These are phyloP conservation scores for Eilema sororculum DNA, from an alignment of 2,888 invertebrate genomes.

Conservation along the genomic window DNA sequence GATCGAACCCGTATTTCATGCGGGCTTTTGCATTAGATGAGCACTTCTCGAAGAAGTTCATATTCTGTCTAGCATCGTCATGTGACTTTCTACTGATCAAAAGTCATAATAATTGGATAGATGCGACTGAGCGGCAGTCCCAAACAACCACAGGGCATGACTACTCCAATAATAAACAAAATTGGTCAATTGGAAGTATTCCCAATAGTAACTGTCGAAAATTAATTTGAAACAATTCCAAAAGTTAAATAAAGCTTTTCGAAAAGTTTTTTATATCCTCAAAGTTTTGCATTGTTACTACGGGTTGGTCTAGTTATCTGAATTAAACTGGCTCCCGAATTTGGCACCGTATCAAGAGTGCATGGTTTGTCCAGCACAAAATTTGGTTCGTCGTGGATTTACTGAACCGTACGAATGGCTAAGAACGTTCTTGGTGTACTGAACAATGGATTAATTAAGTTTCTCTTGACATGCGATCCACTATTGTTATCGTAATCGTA, in stretches of 20 bases:
- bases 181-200: conserved; percentile 31
- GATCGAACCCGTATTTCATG: no score
- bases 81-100: conserved; percentile 11
- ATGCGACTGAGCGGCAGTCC: background rate
- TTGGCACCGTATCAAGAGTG: conserved; percentile 69
- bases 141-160: background rate
- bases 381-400: conserved; percentile 49
- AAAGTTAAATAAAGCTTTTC: conserved; percentile 53
- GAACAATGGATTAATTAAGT: conserved; percentile 35
- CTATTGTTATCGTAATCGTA: conserved; percentile 18
- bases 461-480: conserved; percentile 13
- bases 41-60: no score
- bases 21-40: no score
- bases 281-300: conserved; percentile 53
- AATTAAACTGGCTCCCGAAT: conserved; percentile 65
- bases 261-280: conserved; percentile 45
- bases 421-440: conserved; percentile 48
- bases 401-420: conserved; percentile 46
- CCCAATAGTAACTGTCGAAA: conserved; percentile 40
- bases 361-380: conserved; percentile 47
- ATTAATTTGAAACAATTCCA: conserved; percentile 54
- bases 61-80: no score
- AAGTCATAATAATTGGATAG: background rate
- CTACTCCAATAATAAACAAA: conserved; percentile 26
- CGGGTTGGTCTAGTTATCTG: conserved; percentile 58